These are phyloP conservation scores for Tachystola acroxantha DNA, from an alignment of 2,888 invertebrate genomes.

Conservation along the genomic window DNA sequence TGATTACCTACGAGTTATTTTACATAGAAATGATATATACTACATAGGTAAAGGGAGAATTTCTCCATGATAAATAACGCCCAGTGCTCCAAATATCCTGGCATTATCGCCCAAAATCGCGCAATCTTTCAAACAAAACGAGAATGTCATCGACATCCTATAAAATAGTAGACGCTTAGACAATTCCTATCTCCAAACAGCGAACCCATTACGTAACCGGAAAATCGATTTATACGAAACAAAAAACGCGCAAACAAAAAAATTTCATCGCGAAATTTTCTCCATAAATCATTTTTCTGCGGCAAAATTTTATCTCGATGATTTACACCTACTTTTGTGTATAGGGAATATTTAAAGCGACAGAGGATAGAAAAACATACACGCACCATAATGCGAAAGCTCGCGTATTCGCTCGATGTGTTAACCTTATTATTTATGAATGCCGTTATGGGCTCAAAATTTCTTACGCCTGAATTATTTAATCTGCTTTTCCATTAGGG, in stretches of 20 bases:
- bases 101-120: background rate
- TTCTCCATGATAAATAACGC: background rate
- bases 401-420: conserved; percentile 42
- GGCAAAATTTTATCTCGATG: conserved; percentile 53
- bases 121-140: background rate
- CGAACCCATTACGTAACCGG: background rate
- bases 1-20: no score
- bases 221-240: background rate
- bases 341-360: conserved; percentile 46
- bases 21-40: no score
- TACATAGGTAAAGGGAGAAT: background rate
- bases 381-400: conserved; percentile 7
- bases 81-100: background rate
- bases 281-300: conserved; percentile 45
- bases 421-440: conserved; percentile 70
- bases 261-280: conserved; percentile 29
- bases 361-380: conserved; percentile 19
- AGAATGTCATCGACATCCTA: background rate
- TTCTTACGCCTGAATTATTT: conserved; percentile 73
- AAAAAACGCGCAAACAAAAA: conserved; percentile 4
- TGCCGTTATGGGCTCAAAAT: conserved; percentile 69
- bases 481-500: conserved; percentile 75
- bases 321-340: conserved; percentile 52
- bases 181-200: background rate
- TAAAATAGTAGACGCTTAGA: background rate